Evolutionary conservation across 2,888 invertebrate genomes (phyloP).

Genomic region (Netelia inedita): DNA sequence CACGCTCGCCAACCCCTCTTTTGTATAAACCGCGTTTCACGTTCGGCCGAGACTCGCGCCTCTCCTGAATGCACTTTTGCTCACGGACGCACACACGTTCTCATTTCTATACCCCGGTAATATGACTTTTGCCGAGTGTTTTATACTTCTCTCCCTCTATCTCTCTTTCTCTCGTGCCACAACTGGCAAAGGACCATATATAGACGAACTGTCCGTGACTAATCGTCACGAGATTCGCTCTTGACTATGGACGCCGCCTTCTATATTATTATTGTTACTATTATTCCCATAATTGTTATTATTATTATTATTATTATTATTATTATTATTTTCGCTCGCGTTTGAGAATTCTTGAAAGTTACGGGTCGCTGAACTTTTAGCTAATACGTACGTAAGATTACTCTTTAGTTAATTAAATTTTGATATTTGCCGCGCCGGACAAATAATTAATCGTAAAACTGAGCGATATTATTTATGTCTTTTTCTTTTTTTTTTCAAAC

Average conservation of each 20-base stretch:
- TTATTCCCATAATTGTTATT: slow-evolving; percentile 38
- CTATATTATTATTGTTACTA: slow-evolving; percentile 25
- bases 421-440: too few relatives aligned
- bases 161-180: slow-evolving; percentile 23
- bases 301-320: slow-evolving; percentile 40
- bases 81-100: slow-evolving; percentile 10
- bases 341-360: slow-evolving; percentile 48
- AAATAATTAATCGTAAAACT: too few relatives aligned
- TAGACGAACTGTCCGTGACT: slow-evolving; percentile 50
- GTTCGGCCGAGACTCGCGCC: slow-evolving; percentile 4
- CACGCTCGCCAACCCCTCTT: slow-evolving; percentile 23
- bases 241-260: slow-evolving; percentile 30
- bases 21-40: slow-evolving; percentile 25
- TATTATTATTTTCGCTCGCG: slow-evolving; percentile 50
- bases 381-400: background rate
- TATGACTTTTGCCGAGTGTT: slow-evolving; percentile 43
- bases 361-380: slow-evolving; percentile 9
- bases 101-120: slow-evolving; percentile 38
- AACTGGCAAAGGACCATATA: slow-evolving; percentile 38
- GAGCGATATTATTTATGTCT: too few relatives aligned
- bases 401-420: too few relatives aligned
- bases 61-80: slow-evolving; percentile 53
- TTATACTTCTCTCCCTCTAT: background rate
- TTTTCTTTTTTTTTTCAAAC: too few relatives aligned
- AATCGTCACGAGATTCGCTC: slow-evolving; percentile 50